Percentiles rank a stretch among this genome's conserved stretches.
phyloP scores from a whole-genome alignment of 2,797 vertebrate species.

The Chlorospingus semifuscus region DNA sequence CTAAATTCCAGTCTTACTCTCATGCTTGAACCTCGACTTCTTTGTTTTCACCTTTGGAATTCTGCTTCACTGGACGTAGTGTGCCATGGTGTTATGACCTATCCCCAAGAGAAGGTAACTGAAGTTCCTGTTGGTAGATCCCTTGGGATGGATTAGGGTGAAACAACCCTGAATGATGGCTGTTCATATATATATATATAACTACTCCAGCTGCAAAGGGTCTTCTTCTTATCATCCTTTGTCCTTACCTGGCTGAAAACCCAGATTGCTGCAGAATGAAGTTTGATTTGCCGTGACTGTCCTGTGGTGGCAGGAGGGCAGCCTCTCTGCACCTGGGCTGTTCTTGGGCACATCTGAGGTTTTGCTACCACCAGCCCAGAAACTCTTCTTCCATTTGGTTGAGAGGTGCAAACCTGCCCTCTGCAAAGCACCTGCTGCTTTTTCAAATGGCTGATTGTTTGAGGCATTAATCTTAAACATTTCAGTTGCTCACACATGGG shows the following conservation, averaged over 20 bases:
- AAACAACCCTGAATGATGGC: accelerated
- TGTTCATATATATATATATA: neutral
- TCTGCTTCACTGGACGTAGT: neutral
- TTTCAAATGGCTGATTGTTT: neutral
- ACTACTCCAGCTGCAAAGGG: neutral
- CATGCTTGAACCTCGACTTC: neutral
- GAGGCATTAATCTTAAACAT: neutral
- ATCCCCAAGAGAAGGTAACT: neutral
- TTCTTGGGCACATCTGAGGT: neutral
- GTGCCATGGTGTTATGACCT: neutral
- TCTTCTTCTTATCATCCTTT: neutral
- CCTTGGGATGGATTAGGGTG: neutral
- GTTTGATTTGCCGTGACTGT: accelerated
- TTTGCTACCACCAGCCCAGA: neutral
- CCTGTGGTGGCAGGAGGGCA: neutral
- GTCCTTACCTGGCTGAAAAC: neutral
- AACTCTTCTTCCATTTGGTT: neutral
- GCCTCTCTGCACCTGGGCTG: neutral
- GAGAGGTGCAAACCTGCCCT: neutral
- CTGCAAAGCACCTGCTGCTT: neutral
- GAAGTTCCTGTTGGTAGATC: neutral
- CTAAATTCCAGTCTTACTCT: neutral
- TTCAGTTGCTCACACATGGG: accelerated
- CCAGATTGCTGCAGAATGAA: neutral
- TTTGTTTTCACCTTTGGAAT: neutral